Conservation (phyloP, 2,888 invertebrate species). For the Aplocera efformata region DNA sequence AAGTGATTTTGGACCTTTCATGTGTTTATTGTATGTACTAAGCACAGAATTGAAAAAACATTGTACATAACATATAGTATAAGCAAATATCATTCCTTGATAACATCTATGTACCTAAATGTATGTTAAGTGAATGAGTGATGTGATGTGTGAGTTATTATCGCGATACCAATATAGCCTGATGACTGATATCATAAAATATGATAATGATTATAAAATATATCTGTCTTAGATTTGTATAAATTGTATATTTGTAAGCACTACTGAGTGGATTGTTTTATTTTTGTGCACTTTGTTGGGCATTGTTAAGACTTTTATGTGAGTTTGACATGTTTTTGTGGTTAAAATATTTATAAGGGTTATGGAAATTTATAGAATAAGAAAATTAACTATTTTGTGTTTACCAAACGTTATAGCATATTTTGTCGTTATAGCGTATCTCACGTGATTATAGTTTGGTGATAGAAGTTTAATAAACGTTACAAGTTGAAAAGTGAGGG, state of each 20-base stretch:
- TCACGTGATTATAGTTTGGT: conserved; percentile 74
- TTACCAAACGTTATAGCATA: conserved; percentile 66
- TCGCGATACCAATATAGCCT: conserved; percentile 31
- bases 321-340: conserved; percentile 51
- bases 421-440: conserved; percentile 73
- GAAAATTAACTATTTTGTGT: conserved; percentile 37
- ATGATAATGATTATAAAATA: conserved; percentile 26
- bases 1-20: conserved; percentile 8
- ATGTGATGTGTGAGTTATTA: conserved; percentile 29
- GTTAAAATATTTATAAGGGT: conserved; percentile 67
- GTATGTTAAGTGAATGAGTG: conserved; percentile 18
- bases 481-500: conserved; percentile 31
- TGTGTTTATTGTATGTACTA: conserved; percentile 8
- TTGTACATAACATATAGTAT: conserved; percentile 16
- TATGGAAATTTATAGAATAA: conserved; percentile 58
- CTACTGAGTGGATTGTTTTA: conserved; percentile 63
- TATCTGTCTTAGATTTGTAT: conserved; percentile 2
- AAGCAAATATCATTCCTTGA: conserved; percentile 20
- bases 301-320: conserved; percentile 58
- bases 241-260: conserved; percentile 61
- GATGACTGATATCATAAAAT: conserved; percentile 30
- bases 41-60: conserved; percentile 6
- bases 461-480: conserved; percentile 52
- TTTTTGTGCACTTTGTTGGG: conserved; percentile 67
- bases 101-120: conserved; percentile 20